Percentiles rank a stretch among this genome's conserved stretches.
These are phyloP conservation scores for Cryptophagus acutangulus DNA, from an alignment of 2,888 invertebrate species.

Conservation along the genomic window DNA sequence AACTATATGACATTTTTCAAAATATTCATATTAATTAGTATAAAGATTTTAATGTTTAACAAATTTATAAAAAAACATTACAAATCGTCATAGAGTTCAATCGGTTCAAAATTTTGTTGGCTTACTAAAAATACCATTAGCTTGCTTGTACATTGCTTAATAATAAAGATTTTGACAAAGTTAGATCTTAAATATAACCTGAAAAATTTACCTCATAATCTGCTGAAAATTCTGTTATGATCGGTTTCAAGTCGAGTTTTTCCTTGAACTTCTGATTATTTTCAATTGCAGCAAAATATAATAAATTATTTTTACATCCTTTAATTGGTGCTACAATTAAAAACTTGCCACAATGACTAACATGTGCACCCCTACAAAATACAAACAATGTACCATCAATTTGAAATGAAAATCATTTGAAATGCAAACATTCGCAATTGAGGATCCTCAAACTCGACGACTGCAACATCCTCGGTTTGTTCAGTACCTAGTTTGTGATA, in stretches of 20 bases:
- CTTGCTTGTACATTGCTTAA: too few relatives aligned
- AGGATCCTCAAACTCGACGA: slow-evolving; percentile 88
- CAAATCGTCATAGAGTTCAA: too few relatives aligned
- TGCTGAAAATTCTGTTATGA: slow-evolving; percentile 86
- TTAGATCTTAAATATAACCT: background rate
- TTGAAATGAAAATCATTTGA: background rate
- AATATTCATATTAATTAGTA: too few relatives aligned
- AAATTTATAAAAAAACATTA: too few relatives aligned
- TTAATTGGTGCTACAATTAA: slow-evolving; percentile 77
- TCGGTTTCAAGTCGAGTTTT: slow-evolving; percentile 66
- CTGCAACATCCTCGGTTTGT: slow-evolving; percentile 80
- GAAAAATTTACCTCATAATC: slow-evolving; percentile 72
- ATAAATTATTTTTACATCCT: slow-evolving; percentile 87
- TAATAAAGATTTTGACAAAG: too few relatives aligned
- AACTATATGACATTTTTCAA: too few relatives aligned
- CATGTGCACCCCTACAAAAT: slow-evolving; percentile 65
- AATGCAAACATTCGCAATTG: slow-evolving; percentile 78
- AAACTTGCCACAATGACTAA: slow-evolving; percentile 89
- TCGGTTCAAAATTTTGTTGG: too few relatives aligned
- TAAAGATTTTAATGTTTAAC: too few relatives aligned
- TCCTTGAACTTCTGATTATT: slow-evolving; percentile 59
- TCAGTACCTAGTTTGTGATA: slow-evolving; percentile 85
- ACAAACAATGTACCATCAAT: background rate
- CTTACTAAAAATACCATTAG: too few relatives aligned
- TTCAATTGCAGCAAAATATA: slow-evolving; percentile 78